Percentiles rank a stretch among this genome's conserved stretches.
Evolutionary conservation across 2,797 vertebrate species (phyloP).

Genomic region (Scomberomorus guttatus): DNA sequence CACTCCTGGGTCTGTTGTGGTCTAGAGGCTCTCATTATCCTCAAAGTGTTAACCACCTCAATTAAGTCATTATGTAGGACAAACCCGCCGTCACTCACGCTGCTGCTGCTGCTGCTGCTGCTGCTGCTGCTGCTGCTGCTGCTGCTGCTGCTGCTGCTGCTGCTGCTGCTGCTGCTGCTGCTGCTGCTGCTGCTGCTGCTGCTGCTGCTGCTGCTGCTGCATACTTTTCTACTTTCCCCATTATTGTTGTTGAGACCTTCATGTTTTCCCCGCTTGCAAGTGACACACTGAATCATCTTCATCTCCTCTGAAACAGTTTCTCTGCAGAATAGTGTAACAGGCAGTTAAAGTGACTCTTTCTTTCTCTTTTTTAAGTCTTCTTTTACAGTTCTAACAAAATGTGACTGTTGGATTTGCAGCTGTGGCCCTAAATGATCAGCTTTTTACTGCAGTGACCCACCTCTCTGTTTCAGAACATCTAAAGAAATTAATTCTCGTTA

Average conservation of each 20-base stretch:
- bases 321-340: neutral
- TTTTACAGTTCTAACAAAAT: neutral
- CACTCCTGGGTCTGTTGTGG: slow-evolving; percentile 52
- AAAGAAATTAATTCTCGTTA: no score
- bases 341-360: no score
- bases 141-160: slow-evolving; percentile 20
- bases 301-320: neutral
- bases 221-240: no score
- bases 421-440: neutral
- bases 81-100: slow-evolving; percentile 22
- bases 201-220: no score
- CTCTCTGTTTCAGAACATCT: neutral
- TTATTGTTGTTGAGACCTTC: neutral
- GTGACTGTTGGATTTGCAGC: neutral
- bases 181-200: slow-evolving; percentile 18
- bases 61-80: slow-evolving; percentile 75
- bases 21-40: slow-evolving; percentile 70
- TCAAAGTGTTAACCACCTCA: slow-evolving; percentile 70
- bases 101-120: slow-evolving; percentile 12
- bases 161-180: no score
- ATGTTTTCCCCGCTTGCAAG: neutral
- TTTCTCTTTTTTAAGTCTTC: no score
- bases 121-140: no score
- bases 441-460: neutral
- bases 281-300: neutral